Evolutionary conservation across 2,797 vertebrate species (phyloP), one percentile per base, ranked within the genome.

Genomic region (Botia kubotai): DNA sequence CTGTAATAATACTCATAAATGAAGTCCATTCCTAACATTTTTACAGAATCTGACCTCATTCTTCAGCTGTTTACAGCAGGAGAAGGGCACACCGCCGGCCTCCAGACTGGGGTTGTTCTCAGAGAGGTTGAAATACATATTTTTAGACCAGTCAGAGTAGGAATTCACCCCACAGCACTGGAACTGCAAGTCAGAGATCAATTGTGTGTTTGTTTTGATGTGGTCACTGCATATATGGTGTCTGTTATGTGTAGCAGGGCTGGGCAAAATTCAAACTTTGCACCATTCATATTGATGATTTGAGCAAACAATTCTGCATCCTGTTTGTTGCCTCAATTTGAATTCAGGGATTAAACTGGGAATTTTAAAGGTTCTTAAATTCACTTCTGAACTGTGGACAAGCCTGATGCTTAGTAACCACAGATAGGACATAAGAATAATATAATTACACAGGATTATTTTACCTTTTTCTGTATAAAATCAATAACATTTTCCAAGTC

Each of bases 401-500:
- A 52, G 53, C 19, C n/a, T 19, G n/a, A 19, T 21, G n/a, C n/a
- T 7, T 57, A 7, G 13, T 55, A 23, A 12, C 12, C 21, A 60
- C 57, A 60, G 21, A 60, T 10, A 23, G 8, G 57, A 23, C 19
- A 58, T 58, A n/a, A 39, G 17, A 66, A 11, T 39, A 39, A 66
- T 10, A 55, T n/a, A n/a, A 33, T 26, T 17, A 16, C 14, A 33
- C 21, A n/a, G 23, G 58, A 21, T 8, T 26, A 10, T 48, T 71
- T 77, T 52, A 96, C 95, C 94, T 96, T 96, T 89, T 94, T 96
- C 90, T 96, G 95, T 53, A 95, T 82, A 80, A 94, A 96, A 89
- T 96, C 93, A 16, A 95, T 95, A 80, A 93, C 91, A 77, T 96
- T 96, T 86, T 96, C 94, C 86, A 96, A 89, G 85, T 96, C 95